Base-by-base conservation (phyloP, 2,797 vertebrate species). In the Malurus leucopterus region DNA sequence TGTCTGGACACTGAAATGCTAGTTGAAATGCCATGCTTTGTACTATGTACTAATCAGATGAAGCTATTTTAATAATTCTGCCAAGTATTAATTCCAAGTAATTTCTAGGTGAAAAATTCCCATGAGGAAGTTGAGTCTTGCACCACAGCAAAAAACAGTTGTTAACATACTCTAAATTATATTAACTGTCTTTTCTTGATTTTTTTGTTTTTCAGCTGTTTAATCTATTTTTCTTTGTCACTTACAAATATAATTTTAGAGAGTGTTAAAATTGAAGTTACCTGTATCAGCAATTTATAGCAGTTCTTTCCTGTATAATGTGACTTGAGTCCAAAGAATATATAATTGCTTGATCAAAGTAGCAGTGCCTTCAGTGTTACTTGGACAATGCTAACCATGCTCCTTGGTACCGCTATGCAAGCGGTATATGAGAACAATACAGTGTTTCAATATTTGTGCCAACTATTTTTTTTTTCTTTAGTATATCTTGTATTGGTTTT, bases 381-480 rank as follows among this genome's bases (percentile, higher is more conserved):
- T 88, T 93, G 24, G 55, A 81, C 88, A 93, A 84, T 76, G 73
- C 79, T 93, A 85, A 24, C 46, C 46, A 49, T 67, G 63, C 41
- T 84, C 43, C 8, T 63, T 65, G 59, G 6, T 73, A 47, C 85
- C 26, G 78, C 41, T 53, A 47, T 10, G 58, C 18, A 63, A 88
- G 58, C 11, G 9, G 17, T 43, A 46, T 68, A 46, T 50, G 46
- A 40, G 40, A 62, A 88, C 79, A 93, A 71, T 26, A 10, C 1
- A 40, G 24, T 55, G 9, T 30, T 88, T 90, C 36, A 6, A 8
- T 83, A n/a, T 76, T 85, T 88, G 24, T 84, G 15, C 14, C 65
- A 23, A 55, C 63, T 36, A 20, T 34, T 72, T 44, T 29, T 19
- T 19, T 74, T 72, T 46, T 43, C 26, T 65, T 75, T 68, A 15